Base-by-base conservation (phyloP, 2,888 invertebrate species). In the Ophion slaviceki region DNA sequence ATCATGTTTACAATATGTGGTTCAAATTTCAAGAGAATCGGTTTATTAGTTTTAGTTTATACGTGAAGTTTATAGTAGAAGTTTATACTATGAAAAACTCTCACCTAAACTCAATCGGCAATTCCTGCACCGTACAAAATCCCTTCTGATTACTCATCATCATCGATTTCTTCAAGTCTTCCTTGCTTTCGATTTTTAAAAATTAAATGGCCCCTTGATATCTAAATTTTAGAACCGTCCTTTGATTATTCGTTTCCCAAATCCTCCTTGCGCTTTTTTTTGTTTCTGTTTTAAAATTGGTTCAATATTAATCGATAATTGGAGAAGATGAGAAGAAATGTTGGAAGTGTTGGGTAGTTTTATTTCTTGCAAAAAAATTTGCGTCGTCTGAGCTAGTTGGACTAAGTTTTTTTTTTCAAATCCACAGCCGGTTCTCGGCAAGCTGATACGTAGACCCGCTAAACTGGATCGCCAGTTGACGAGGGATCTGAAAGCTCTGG, bases 381-480 rank as follows among this genome's bases (percentile, higher is more conserved):
- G 8, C 8, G 1, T 40, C 6, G 40, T 40, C 40, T 0, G 32
- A 32, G 4, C 4, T 32, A 45, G 8, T 45, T 45, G 8, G 45
- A 45, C 11, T 11, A 6, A 45, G 11, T 45, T 10, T 45, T 45
- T 20, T 66, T 0, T 66, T 32, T 32, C 6, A 17, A 53, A 53
- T 66, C 4, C 17, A 53, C 94, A 98, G 98, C 96, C 97, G 80
- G 97, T 99, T 88, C 95, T 98, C 82, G 99, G 99, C 40, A 97
- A 98, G 94, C 94, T 96, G 53, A 95, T 98, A 3, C 96, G 96
- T 90, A 95, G 98, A 78, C 97, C 98, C 2, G 97, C 99, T 0
- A 96, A 97, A 91, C 94, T 99, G 88, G 99, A 99, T 93, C 96
- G 96, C 89, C 96, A 97, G 80, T 94, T 99, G 89, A 96, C 96